Evolutionary conservation across 2,113 vertebrate species (phyloP).

Genomic region (Hirundichthys speculiger): DNA sequence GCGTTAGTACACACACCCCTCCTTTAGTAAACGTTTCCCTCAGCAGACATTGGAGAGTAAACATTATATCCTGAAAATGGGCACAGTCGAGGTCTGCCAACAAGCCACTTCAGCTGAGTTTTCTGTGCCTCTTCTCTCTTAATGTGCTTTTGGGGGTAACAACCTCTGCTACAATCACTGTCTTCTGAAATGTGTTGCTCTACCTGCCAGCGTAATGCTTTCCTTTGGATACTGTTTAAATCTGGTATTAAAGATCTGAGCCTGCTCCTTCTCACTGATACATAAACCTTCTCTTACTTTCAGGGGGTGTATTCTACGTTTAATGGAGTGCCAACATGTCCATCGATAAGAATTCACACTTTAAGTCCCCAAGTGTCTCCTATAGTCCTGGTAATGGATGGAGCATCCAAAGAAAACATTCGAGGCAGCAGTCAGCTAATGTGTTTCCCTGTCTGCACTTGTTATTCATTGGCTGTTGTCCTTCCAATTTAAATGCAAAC

Average conservation of each 20-base stretch:
- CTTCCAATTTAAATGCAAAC: slow-evolving; percentile 16
- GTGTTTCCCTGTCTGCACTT: neutral
- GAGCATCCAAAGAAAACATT: neutral
- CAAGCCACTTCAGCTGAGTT: slow-evolving; percentile 5
- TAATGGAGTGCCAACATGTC: slow-evolving; percentile 12
- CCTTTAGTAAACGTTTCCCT: slow-evolving; percentile 33
- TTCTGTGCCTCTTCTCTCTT: neutral
- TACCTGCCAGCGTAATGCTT: too few species aligned
- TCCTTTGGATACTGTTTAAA: too few species aligned
- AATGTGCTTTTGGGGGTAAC: slow-evolving; percentile 11
- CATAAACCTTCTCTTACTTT: slow-evolving; percentile 11
- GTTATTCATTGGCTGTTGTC: neutral
- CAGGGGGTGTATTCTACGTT: neutral
- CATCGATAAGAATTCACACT: neutral
- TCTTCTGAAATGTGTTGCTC: neutral
- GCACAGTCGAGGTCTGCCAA: neutral
- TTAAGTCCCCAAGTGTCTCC: neutral
- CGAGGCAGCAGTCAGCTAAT: neutral
- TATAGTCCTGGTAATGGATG: slow-evolving; percentile 4
- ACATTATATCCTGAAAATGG: slow-evolving; percentile 18
- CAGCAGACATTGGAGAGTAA: slow-evolving; percentile 10
- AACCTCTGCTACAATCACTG: neutral
- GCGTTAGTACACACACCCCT: neutral
- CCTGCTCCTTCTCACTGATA: slow-evolving; percentile 1
- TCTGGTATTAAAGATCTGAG: neutral